These are phyloP conservation scores for Volucella inanis DNA, from an alignment of 2,888 invertebrate species.

Conservation along the genomic window DNA sequence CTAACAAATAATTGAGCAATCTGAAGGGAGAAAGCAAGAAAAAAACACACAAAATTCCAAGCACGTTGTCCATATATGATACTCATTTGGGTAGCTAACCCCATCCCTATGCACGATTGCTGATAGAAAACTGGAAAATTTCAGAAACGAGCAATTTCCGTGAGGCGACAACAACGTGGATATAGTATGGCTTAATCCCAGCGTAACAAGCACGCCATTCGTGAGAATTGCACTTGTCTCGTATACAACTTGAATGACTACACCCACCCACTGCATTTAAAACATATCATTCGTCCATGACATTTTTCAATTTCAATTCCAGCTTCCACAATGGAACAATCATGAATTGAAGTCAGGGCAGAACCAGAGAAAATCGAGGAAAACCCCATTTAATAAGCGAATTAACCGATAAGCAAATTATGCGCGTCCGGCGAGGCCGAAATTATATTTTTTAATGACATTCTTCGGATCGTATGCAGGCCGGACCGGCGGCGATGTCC, in stretches of 20 bases:
- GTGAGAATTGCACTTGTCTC: too few species aligned
- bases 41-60: too few species aligned
- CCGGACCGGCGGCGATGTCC: background rate
- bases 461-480: background rate
- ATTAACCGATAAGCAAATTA: constrained; percentile 59
- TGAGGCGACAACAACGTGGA: background rate
- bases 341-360: background rate
- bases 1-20: constrained; percentile 46
- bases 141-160: constrained; percentile 2
- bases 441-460: constrained; percentile 61
- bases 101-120: background rate
- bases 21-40: too few species aligned
- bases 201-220: too few species aligned
- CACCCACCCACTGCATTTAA: too few species aligned
- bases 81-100: too few species aligned
- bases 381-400: background rate
- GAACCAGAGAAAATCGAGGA: background rate
- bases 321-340: constrained; percentile 3
- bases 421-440: constrained; percentile 31
- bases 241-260: too few species aligned
- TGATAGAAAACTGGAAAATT: too few species aligned
- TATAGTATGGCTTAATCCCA: too few species aligned
- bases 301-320: background rate
- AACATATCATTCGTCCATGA: background rate
- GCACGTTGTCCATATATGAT: too few species aligned